Evolutionary conservation across 2,797 vertebrate species (phyloP), one percentile per base, ranked within the genome.

Genomic region (Scyliorhinus canicula): DNA sequence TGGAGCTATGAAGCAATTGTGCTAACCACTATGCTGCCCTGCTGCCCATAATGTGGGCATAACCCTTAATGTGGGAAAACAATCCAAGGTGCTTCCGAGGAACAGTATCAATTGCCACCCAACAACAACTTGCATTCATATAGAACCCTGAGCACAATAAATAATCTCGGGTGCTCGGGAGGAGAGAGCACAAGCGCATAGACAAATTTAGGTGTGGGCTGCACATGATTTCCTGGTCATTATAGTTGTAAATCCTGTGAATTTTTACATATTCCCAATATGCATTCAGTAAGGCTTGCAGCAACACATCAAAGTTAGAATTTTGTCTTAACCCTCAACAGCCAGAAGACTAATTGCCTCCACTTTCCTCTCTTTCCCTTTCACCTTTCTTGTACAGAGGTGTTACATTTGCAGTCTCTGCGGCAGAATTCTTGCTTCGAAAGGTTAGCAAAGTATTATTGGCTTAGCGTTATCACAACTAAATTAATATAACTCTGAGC

Each of bases 401-500:
- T 65, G 57, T 65, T 26, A 65, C 60, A 63, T 91, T 40, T 65
- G 60, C 60, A 91, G 19, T 16, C 7, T 82, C 79, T 82, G 1
- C 44, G 79, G 79, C 44, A 47, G 16, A 82, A 82, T 65, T 24
- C 21, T 28, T 26, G 57, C 55, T 91, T 91, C 21, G 21, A 94
- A 74, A 94, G 44, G 44, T 82, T 82, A 82, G 44, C 44, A 40
- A 74, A 35, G 26, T 47, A 50, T 52, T 52, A 71, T 74, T 55
- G 11, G 65, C 47, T 55, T 74, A 52, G 47, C 12, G 19, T 91
- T 74, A 94, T 35, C 12, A n/a, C 40, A 94, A 50, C 50, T 74
- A 50, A 93, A 94, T 74, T 71, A 94, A 74, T 52, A 94, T 52
- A 94, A 69, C 69, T 47, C 28, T 35, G 28, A 94, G 67, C 65